Conservation (phyloP, 2,113 vertebrate genomes). For the Aegotheles bennettii region DNA sequence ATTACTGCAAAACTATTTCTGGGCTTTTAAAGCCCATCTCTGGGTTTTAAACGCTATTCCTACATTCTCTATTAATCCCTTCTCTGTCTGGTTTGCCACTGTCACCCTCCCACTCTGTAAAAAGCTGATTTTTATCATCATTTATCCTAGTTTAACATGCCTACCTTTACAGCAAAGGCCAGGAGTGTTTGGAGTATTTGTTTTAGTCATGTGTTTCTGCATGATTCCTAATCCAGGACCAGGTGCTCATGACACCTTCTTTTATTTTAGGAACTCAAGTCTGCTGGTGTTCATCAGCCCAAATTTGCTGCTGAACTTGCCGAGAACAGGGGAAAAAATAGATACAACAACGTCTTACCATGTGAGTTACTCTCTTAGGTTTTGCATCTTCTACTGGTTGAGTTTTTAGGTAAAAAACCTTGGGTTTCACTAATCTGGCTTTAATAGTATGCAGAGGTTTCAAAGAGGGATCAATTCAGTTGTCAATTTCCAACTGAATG, state of each 20-base stretch:
- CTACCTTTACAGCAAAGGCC: neutral
- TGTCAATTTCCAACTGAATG: neutral
- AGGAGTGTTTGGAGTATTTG: neutral
- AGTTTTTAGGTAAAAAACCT: neutral
- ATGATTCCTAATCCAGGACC: neutral
- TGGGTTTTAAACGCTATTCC: neutral
- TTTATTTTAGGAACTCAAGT: conserved; percentile 82
- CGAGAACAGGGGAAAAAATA: conserved; percentile 94
- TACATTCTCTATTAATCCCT: neutral
- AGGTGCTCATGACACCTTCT: neutral
- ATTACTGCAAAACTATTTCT: neutral
- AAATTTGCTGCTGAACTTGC: conserved; percentile 77
- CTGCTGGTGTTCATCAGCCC: conserved; percentile 81
- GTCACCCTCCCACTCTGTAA: neutral
- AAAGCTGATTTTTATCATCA: neutral
- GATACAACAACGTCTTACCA: conserved; percentile 94
- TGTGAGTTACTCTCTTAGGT: conserved; percentile 78
- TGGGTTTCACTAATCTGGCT: neutral
- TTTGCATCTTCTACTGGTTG: neutral
- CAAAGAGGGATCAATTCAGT: neutral
- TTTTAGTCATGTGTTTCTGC: neutral
- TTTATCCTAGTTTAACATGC: neutral
- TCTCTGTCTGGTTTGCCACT: neutral
- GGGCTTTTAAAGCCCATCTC: neutral
- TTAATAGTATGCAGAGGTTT: neutral